Base-by-base conservation (phyloP, 2,888 invertebrate genomes). In the Agapostemon virescens region DNA sequence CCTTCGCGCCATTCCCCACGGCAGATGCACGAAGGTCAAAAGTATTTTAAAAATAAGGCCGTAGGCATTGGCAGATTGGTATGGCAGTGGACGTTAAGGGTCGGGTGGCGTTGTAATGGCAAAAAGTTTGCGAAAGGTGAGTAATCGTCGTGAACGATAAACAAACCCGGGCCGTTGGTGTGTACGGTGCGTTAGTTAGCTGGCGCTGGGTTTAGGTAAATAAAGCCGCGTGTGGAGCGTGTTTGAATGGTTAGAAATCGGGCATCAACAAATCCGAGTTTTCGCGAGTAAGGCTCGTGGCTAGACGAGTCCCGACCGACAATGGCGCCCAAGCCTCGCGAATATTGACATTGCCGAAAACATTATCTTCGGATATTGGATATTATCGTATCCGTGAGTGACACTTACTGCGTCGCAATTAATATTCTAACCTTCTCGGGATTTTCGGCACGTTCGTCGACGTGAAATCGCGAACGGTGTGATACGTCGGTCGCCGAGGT, bases 51-150 rank as follows among this genome's bases (percentile, higher is more conserved):
- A 92, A 92, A 92, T 92, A 92, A 92, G 92, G 91, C 90, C 89
- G 90, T 89, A 87, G 85, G 88, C 88, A 89, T 89, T 90, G 90
- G 88, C 89, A 94, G 90, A 90, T 91, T 90, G 90, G 90, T 90
- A 95, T 94, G 94, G 94, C 95, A 95, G 95, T 95, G 95, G 95
- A 95, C 95, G 95, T 95, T 95, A 95, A 95, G 95, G 95, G 95
- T 95, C 95, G 95, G 95, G 95, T 95, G 95, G 95, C 95, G 95
- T 95, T 95, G 95, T 95, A 95, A 96, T 95, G 95, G 95, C 95
- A 95, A 95, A 95, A 95, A 93, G 95, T 95, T 95, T 95, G 95
- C 95, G 94, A 95, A 95, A 95, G 96, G 96, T 96, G 95, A 96
- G 96, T 95, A 91, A 88, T 86, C 81, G 78, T 83, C 75, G 71